Conservation (phyloP, 2,888 invertebrate species). For the Mystacides longicornis region DNA sequence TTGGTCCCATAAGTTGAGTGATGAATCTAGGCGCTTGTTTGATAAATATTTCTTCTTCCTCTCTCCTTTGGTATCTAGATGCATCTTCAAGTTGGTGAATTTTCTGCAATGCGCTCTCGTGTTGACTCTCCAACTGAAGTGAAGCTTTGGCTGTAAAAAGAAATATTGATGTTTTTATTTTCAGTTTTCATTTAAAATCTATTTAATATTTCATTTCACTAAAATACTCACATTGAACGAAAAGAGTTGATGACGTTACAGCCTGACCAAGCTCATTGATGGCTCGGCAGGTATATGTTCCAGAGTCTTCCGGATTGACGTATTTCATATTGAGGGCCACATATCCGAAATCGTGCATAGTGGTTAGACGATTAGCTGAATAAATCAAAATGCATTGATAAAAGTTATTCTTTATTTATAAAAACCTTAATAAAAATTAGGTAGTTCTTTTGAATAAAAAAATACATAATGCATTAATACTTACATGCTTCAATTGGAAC, state of each 20-base stretch:
- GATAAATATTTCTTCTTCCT: conserved; percentile 72
- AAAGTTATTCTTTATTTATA: background rate
- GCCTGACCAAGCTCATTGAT: conserved; percentile 91
- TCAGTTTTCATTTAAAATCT: background rate
- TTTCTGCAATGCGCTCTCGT: conserved; percentile 82
- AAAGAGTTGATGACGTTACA: conserved; percentile 85
- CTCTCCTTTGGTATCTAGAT: conserved; percentile 68
- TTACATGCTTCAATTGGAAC: conserved; percentile 83
- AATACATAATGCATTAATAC: too few relatives aligned
- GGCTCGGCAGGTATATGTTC: conserved; percentile 92
- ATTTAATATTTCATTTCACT: background rate
- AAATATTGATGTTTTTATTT: conserved; percentile 14
- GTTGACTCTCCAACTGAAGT: conserved; percentile 79
- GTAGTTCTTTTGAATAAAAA: conserved; percentile 1
- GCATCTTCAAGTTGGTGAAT: conserved; percentile 80
- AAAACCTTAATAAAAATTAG: conserved; percentile 1
- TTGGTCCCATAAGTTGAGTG: conserved; percentile 78
- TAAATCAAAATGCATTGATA: conserved; percentile 22
- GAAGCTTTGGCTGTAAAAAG: conserved; percentile 67
- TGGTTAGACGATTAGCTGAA: conserved; percentile 79
- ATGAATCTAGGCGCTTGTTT: conserved; percentile 81
- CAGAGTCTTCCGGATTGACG: conserved; percentile 92
- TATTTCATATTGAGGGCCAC: conserved; percentile 93
- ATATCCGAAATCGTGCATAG: conserved; percentile 97
- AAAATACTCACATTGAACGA: conserved; percentile 68